Conservation (phyloP, 2,888 invertebrate species). For the Acanthoscelides obtectus region DNA sequence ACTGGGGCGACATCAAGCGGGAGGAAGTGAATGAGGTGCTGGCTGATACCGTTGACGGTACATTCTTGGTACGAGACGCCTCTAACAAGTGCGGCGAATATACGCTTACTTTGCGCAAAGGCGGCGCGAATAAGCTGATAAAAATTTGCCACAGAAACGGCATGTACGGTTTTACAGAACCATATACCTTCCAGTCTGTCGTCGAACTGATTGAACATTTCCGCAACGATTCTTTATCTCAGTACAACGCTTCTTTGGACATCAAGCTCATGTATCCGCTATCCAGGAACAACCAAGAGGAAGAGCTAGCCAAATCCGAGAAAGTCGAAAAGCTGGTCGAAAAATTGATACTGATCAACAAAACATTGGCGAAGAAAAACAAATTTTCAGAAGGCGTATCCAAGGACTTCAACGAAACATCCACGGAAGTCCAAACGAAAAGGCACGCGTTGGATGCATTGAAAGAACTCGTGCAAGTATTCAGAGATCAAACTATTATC, state of each 20-base stretch:
- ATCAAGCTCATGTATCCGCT: conserved; percentile 87
- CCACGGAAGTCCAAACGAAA: conserved; percentile 76
- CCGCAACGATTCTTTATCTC: conserved; percentile 76
- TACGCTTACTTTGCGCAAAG: conserved; percentile 91
- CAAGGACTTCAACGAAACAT: conserved; percentile 70
- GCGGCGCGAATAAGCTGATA: conserved; percentile 92
- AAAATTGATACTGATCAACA: conserved; percentile 69
- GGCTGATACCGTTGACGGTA: conserved; percentile 88
- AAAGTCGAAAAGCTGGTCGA: conserved; percentile 70
- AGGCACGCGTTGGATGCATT: conserved; percentile 86
- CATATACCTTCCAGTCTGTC: conserved; percentile 75
- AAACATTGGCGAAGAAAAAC: conserved; percentile 66
- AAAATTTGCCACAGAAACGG: conserved; percentile 90
- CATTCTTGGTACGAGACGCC: conserved; percentile 96
- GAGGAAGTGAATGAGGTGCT: conserved; percentile 92
- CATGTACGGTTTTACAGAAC: conserved; percentile 90
- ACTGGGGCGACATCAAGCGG: conserved; percentile 91
- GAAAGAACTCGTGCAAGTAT: conserved; percentile 80
- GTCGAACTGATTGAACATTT: conserved; percentile 89
- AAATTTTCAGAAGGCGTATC: conserved; percentile 71
- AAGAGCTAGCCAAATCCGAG: conserved; percentile 64
- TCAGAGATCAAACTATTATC: conserved; percentile 81
- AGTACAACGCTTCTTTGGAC: conserved; percentile 90
- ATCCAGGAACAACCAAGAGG: conserved; percentile 67
- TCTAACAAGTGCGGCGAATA: conserved; percentile 92